A percentile compares a stretch with the other conserved stretches of the same genome.
These are phyloP conservation scores for Seira musarum DNA, from an alignment of 2,888 invertebrate genomes.

Conservation along the genomic window DNA sequence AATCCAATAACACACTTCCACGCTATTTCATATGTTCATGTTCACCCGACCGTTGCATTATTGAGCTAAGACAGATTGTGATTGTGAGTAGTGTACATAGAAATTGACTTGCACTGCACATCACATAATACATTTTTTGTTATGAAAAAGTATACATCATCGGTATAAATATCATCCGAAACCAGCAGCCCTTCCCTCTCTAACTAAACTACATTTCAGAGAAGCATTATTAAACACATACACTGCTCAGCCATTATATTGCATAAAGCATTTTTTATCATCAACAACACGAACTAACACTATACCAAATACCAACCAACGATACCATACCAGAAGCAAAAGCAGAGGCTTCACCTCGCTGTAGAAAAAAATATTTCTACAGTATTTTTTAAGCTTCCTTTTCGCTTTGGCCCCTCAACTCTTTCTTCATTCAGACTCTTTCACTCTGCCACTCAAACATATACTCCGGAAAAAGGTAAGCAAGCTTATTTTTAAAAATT, in stretches of 20 bases:
- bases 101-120: too few relatives aligned
- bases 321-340: too few relatives aligned
- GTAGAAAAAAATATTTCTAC: neutral
- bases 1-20: neutral
- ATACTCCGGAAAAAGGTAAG: constrained; percentile 58
- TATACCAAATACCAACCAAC: too few relatives aligned
- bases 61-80: neutral
- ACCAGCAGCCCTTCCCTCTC: constrained; percentile 4
- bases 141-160: constrained; percentile 49
- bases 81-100: neutral
- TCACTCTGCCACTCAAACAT: constrained; percentile 38
- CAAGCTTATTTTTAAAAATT: constrained; percentile 6
- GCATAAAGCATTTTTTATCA: neutral
- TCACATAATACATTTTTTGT: neutral
- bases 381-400: constrained; percentile 7
- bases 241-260: neutral
- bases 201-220: neutral
- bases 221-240: neutral
- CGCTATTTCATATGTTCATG: neutral
- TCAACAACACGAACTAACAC: neutral
- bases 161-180: constrained; percentile 43
- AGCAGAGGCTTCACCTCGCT: too few relatives aligned
- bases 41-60: constrained; percentile 7
- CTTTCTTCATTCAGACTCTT: constrained; percentile 49
- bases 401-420: constrained; percentile 33